These are phyloP conservation scores for Tragelaphus scriptus DNA, from an alignment of 2,113 vertebrate species.

Conservation along the genomic window DNA sequence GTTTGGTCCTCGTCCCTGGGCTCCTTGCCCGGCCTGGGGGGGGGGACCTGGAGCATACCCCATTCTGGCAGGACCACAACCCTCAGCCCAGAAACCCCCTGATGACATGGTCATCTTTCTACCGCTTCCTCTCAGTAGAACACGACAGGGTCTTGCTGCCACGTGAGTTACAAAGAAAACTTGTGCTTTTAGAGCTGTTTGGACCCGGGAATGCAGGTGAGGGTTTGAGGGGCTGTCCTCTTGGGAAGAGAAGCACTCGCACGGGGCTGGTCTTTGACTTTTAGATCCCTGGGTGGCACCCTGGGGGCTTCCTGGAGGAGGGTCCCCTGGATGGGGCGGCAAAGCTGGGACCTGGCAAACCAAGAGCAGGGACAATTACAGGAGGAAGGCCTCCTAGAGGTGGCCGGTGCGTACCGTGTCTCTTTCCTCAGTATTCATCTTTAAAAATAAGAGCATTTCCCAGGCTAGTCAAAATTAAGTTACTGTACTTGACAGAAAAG, in stretches of 20 bases:
- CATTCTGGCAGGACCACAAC: neutral
- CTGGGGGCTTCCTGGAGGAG: neutral
- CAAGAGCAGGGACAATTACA: fast-evolving
- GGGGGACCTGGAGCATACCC: too few relatives aligned
- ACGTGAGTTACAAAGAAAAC: neutral
- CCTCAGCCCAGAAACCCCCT: neutral
- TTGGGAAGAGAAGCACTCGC: neutral
- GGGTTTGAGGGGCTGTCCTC: neutral
- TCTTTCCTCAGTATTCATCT: neutral
- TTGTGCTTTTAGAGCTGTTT: neutral
- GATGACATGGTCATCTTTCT: neutral
- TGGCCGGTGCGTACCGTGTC: fast-evolving
- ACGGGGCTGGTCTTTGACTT: neutral
- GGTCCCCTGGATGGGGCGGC: neutral
- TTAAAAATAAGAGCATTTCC: neutral
- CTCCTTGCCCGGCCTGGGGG: fast-evolving
- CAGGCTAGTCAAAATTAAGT: neutral
- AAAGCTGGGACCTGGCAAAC: neutral
- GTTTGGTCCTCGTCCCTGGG: neutral
- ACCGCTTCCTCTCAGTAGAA: too few relatives aligned
- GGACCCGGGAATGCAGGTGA: neutral
- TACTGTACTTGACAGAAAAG: neutral
- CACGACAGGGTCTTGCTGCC: neutral
- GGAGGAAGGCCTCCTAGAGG: too few relatives aligned
- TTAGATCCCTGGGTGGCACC: neutral